These are phyloP conservation scores for Tiphia femorata DNA, from an alignment of 2,888 invertebrate genomes.

Conservation along the genomic window DNA sequence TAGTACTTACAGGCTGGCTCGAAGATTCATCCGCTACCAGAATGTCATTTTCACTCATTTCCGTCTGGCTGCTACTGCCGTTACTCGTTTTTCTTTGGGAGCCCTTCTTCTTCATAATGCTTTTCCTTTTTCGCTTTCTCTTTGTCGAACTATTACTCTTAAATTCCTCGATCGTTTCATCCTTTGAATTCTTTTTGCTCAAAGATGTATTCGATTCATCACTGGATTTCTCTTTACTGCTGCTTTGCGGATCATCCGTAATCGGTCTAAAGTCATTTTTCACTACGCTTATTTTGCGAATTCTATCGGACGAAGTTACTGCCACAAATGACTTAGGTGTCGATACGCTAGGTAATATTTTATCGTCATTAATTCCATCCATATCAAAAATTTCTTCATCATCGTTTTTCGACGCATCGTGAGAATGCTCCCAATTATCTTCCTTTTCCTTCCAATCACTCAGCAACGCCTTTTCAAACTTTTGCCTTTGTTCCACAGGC, in stretches of 20 bases:
- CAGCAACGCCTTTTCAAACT: slow-evolving; percentile 70
- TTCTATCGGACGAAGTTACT: slow-evolving; percentile 72
- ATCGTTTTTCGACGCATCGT: slow-evolving; percentile 57
- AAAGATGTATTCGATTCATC: slow-evolving; percentile 54
- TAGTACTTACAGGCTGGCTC: slow-evolving; percentile 51
- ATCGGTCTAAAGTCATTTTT: slow-evolving; percentile 77
- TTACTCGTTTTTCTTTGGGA: slow-evolving; percentile 76
- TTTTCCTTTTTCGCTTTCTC: slow-evolving; percentile 84
- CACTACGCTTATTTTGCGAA: slow-evolving; percentile 74
- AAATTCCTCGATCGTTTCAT: slow-evolving; percentile 67
- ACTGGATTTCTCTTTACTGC: slow-evolving; percentile 56
- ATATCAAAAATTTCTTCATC: slow-evolving; percentile 79
- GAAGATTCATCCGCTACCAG: slow-evolving; percentile 42
- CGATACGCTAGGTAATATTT: slow-evolving; percentile 41
- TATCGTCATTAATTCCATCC: slow-evolving; percentile 74
- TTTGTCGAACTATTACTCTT: slow-evolving; percentile 75
- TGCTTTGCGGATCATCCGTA: slow-evolving; percentile 60
- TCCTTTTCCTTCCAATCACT: slow-evolving; percentile 70
- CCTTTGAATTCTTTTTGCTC: slow-evolving; percentile 58
- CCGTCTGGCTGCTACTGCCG: slow-evolving; percentile 61
- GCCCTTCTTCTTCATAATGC: slow-evolving; percentile 84
- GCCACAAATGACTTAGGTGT: slow-evolving; percentile 70
- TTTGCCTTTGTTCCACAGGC: slow-evolving; percentile 70
- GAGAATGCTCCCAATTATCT: slow-evolving; percentile 61
- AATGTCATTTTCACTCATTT: slow-evolving; percentile 54